phyloP scores from a whole-genome alignment of 2,113 vertebrate genomes.

The Vidua chalybeata region DNA sequence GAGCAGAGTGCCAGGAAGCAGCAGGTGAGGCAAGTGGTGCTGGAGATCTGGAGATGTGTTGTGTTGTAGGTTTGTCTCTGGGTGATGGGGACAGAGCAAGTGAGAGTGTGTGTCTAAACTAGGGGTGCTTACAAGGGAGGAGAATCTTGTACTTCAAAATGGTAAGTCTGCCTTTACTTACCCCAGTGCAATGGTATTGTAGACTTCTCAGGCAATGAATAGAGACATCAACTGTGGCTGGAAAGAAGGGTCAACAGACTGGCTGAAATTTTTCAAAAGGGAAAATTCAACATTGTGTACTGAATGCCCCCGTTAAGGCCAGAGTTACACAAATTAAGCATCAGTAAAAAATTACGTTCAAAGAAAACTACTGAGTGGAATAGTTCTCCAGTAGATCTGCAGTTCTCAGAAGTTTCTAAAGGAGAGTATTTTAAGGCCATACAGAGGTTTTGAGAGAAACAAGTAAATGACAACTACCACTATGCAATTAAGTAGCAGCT shows the following conservation, averaged over 20 bases:
- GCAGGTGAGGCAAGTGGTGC: slow-evolving; percentile 75
- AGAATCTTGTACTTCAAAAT: not conserved
- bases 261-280: not conserved
- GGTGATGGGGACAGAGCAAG: not conserved
- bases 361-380: not conserved
- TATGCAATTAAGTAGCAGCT: not conserved
- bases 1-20: slow-evolving; percentile 81
- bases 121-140: not conserved
- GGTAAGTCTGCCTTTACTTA: not conserved
- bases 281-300: fast-evolving
- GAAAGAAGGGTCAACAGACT: not conserved
- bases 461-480: not conserved
- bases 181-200: fast-evolving
- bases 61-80: not conserved
- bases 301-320: not conserved
- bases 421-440: not conserved
- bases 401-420: not conserved
- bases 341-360: not conserved
- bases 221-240: not conserved
- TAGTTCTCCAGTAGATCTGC: not conserved
- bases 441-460: not conserved
- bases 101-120: not conserved
- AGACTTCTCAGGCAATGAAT: not conserved
- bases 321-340: not conserved
- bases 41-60: not conserved